Evolutionary conservation across 2,113 vertebrate genomes (phyloP).

Genomic region (Vireo altiloquus): DNA sequence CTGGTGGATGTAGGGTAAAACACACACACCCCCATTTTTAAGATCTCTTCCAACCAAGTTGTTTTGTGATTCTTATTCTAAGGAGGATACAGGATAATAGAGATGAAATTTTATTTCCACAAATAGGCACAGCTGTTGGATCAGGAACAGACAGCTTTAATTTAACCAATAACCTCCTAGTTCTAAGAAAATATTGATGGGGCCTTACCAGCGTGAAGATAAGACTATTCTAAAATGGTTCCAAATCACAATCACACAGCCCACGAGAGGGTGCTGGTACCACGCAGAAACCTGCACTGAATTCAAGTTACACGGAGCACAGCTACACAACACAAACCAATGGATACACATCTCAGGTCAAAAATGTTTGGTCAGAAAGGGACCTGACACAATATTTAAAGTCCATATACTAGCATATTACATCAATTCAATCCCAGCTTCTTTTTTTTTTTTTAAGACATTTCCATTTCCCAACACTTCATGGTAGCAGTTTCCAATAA

Average conservation of each 20-base stretch:
- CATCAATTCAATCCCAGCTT: not conserved
- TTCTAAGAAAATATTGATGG: not conserved
- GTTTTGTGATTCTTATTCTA: not conserved
- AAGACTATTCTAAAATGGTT: not conserved
- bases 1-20: not conserved
- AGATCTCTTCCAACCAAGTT: not conserved
- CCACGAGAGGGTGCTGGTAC: conserved; percentile 33
- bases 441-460: not conserved
- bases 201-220: not conserved
- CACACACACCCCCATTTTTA: accelerated
- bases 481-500: not conserved
- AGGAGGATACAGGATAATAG: accelerated
- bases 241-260: not conserved
- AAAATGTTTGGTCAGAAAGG: not conserved
- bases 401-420: not conserved
- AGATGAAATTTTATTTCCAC: not conserved
- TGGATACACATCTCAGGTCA: accelerated
- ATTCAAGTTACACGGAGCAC: not conserved
- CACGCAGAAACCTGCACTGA: not conserved
- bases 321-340: not conserved
- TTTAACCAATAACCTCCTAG: not conserved
- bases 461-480: not conserved
- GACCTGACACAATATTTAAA: not conserved
- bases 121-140: not conserved
- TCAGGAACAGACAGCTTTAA: not conserved